Evolutionary conservation across 2,113 vertebrate genomes (phyloP).

Genomic region (Salminus brasiliensis): DNA sequence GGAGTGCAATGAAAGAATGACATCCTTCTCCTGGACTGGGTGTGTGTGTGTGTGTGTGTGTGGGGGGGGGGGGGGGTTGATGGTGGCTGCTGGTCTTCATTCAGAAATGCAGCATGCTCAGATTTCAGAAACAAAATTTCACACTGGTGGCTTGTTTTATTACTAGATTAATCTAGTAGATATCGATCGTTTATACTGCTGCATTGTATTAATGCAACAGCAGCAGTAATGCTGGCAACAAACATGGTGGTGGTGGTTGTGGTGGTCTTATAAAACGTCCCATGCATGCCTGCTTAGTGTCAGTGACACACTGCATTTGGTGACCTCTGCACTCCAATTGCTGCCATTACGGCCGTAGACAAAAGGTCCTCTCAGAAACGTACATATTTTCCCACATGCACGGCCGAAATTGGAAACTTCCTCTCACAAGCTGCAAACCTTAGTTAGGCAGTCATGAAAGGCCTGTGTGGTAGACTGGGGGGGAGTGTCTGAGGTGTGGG

Average conservation of each 20-base stretch:
- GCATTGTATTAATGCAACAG: background rate
- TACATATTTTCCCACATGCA: constrained; percentile 79
- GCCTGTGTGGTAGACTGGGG: constrained; percentile 56
- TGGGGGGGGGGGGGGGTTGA: no score
- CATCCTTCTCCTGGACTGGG: constrained; percentile 14
- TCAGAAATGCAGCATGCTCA: constrained; percentile 9
- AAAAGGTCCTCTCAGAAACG: constrained; percentile 78
- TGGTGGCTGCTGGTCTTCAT: background rate
- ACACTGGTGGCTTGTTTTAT: no score
- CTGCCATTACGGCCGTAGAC: constrained; percentile 72
- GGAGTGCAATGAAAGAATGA: constrained; percentile 34
- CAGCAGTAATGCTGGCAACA: background rate
- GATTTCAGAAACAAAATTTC: constrained; percentile 1
- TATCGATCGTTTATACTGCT: background rate
- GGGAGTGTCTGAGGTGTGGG: constrained; percentile 57
- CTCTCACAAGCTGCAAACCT: constrained; percentile 75
- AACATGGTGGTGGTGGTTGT: no score
- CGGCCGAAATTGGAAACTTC: constrained; percentile 79
- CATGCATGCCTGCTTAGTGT: constrained; percentile 71
- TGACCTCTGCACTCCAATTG: constrained; percentile 74
- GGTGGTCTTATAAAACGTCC: constrained; percentile 72
- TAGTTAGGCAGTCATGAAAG: constrained; percentile 75
- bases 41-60: no score
- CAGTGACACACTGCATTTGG: constrained; percentile 65
- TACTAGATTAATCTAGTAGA: no score